phyloP scores from a whole-genome alignment of 2,888 invertebrate genomes.

The Eristalinus aeneus region DNA sequence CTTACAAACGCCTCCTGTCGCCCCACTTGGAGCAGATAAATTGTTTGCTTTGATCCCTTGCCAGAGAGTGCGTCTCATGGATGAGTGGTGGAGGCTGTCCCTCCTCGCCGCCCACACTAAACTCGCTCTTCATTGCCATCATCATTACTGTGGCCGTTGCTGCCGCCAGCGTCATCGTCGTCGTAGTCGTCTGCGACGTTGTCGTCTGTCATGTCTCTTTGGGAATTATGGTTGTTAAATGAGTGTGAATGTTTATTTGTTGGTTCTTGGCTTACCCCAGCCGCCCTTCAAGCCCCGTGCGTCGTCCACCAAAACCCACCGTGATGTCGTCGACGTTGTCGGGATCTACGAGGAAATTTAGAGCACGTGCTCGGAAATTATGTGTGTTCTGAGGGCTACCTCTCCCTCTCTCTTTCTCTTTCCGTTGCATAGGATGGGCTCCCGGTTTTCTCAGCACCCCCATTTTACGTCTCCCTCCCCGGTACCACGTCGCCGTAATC shows the following conservation, averaged over 20 bases:
- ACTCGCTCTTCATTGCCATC: background rate
- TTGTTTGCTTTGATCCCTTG: slow-evolving; percentile 65
- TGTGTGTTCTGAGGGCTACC: slow-evolving; percentile 5
- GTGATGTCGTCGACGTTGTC: slow-evolving; percentile 30
- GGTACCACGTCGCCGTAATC: background rate
- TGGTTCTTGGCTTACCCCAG: slow-evolving; percentile 27
- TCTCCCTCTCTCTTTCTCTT: background rate
- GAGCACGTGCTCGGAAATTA: slow-evolving; percentile 69
- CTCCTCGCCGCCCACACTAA: no score
- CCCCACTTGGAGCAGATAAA: slow-evolving; percentile 53
- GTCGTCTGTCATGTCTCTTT: slow-evolving; percentile 17
- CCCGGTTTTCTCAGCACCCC: background rate
- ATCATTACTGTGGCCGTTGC: background rate
- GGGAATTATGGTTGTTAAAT: slow-evolving; percentile 65
- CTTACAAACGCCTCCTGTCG: slow-evolving; percentile 36
- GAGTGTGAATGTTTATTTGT: slow-evolving; percentile 58
- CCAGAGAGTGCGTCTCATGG: background rate
- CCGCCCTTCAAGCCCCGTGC: background rate
- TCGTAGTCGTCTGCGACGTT: background rate
- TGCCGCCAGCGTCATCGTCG: slow-evolving; percentile 10
- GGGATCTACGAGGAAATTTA: slow-evolving; percentile 65
- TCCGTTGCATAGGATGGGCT: background rate
- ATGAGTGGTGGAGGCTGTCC: background rate
- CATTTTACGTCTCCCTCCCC: background rate
- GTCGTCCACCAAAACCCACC: background rate